phyloP scores from a whole-genome alignment of 2,797 vertebrate species.

The Notolepis coatsorum region DNA sequence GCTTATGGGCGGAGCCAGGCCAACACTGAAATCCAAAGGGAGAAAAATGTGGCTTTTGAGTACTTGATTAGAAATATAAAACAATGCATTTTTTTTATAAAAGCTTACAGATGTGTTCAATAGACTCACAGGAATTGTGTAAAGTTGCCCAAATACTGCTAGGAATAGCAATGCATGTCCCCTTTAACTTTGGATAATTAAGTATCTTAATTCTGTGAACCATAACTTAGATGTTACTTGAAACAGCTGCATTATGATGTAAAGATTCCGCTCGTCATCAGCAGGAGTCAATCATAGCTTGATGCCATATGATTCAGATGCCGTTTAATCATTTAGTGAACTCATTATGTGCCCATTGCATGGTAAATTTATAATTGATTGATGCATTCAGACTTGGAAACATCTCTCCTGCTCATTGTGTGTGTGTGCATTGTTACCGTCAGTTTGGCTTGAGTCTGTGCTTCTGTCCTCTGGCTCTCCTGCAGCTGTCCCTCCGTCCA shows the following conservation, averaged over 20 bases:
- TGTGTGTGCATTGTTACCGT: constrained; percentile 62
- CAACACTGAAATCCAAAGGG: too few species aligned
- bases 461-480: constrained; percentile 77
- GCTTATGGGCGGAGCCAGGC: too few species aligned
- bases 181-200: too few species aligned
- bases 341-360: background rate
- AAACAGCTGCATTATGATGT: constrained; percentile 8
- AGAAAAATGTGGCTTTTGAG: too few species aligned
- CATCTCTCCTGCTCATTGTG: background rate
- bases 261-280: background rate
- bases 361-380: constrained; percentile 56
- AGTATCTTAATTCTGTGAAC: too few species aligned
- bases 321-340: constrained; percentile 52
- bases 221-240: too few species aligned
- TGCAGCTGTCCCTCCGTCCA: constrained; percentile 78
- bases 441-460: constrained; percentile 77
- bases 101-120: too few species aligned
- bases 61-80: too few species aligned
- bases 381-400: background rate
- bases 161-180: too few species aligned
- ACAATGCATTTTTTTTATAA: too few species aligned
- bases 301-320: constrained; percentile 28
- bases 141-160: too few species aligned
- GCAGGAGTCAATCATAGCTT: background rate
- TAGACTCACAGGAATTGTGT: too few species aligned